phyloP scores from a whole-genome alignment of 2,113 vertebrate genomes.

The Thunnus thynnus region DNA sequence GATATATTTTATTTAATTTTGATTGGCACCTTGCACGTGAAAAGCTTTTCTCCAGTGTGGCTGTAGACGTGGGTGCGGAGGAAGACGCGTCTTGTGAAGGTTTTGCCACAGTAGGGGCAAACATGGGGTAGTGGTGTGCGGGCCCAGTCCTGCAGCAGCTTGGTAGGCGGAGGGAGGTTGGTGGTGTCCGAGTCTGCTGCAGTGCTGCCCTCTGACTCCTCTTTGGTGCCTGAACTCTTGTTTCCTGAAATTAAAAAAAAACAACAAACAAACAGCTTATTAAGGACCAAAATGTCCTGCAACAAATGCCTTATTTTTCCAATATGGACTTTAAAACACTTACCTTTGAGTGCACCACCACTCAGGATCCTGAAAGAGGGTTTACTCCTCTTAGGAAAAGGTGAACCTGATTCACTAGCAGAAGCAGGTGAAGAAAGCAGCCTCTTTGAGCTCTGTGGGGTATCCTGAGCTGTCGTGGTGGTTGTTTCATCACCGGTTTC shows the following conservation, averaged over 20 bases:
- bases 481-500: slow-evolving; percentile 43
- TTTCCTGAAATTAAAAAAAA: slow-evolving; percentile 46
- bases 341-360: slow-evolving; percentile 58
- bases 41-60: slow-evolving; percentile 92
- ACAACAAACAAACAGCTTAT: neutral
- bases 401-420: slow-evolving; percentile 48
- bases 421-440: slow-evolving; percentile 46
- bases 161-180: slow-evolving; percentile 83
- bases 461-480: slow-evolving; percentile 13
- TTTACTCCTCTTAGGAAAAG: slow-evolving; percentile 64
- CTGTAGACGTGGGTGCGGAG: slow-evolving; percentile 92
- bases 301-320: neutral
- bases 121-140: slow-evolving; percentile 87
- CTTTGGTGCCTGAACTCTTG: slow-evolving; percentile 53
- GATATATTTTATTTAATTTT: slow-evolving; percentile 22
- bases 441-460: slow-evolving; percentile 55
- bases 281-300: neutral
- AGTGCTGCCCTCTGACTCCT: slow-evolving; percentile 51
- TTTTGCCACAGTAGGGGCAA: slow-evolving; percentile 92
- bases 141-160: slow-evolving; percentile 85
- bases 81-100: slow-evolving; percentile 92
- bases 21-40: slow-evolving; percentile 86
- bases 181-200: slow-evolving; percentile 54
- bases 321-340: neutral
- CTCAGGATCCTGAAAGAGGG: slow-evolving; percentile 66